Evolutionary conservation across 2,797 vertebrate genomes (phyloP), one percentile per base, ranked within the genome.

Genomic region (Gymnoscopelus microlampas): DNA sequence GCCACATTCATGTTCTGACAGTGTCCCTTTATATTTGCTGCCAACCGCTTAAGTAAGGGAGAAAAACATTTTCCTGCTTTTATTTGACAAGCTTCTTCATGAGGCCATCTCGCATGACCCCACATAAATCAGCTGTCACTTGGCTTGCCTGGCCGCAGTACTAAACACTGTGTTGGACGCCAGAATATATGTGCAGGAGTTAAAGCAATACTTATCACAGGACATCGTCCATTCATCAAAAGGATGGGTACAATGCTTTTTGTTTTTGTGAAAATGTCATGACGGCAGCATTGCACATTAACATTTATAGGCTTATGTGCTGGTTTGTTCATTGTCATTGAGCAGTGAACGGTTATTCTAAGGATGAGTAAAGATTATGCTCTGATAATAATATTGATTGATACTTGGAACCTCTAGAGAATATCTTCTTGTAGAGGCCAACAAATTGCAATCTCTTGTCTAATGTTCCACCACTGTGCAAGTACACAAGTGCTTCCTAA

Each of bases 1-100:
- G 49, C 79, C 82, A 89, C 91, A 88, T 89, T 91, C 89, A 89
- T 73, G 79, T 89, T 83, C 81, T 81, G 83, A 94, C 93, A 93
- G 85, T 83, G 89, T 86, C 80, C 82, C 89, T 92, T 93, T 93
- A 90, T 91, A 90, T 89, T 76, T 80, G 78, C 80, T 88, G 92
- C 93, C 91, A 92, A 84, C 81, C 39, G 78, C 90, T 87, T 88
- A 89, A 89, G 89, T 85, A 84, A 81, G 75, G 78, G 82, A 86
- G 85, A 88, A 85, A 91, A 78, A 88, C 86, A 91, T 92, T 89
- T 91, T 85, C 88, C 85, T 88, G 85, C 85, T 86, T 88, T 87
- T 87, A 88, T 91, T 88, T 90, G 91, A 92, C 86, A 86, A 53
- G 82, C 83, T 86, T 85, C 85, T 91, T 90, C 88, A 88, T 78